Evolutionary conservation across 2,797 vertebrate species (phyloP).

Genomic region (Alcedo quadribrachys): DNA sequence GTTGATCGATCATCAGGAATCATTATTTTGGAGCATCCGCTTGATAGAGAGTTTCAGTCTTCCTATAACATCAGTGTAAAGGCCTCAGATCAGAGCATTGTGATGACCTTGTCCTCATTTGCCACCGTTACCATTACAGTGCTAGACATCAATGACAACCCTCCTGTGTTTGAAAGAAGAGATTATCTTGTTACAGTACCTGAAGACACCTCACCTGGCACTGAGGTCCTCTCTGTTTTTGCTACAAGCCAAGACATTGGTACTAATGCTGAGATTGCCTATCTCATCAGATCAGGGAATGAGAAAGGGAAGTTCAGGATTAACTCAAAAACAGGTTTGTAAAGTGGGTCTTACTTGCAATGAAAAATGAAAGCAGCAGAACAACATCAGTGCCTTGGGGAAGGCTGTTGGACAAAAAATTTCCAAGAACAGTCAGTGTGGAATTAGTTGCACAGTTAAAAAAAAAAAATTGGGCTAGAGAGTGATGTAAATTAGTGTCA

Average conservation of each 20-base stretch:
- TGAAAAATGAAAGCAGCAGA: neutral
- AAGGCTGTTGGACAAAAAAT: neutral
- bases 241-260: slow-evolving; percentile 97
- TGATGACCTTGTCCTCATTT: slow-evolving; percentile 83
- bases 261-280: slow-evolving; percentile 95
- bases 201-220: slow-evolving; percentile 88
- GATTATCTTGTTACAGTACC: slow-evolving; percentile 91
- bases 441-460: slow-evolving; percentile 22
- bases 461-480: neutral
- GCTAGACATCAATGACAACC: slow-evolving; percentile 96
- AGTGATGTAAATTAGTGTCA: neutral
- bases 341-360: neutral
- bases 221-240: slow-evolving; percentile 88
- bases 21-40: slow-evolving; percentile 86
- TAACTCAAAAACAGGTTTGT: slow-evolving; percentile 88
- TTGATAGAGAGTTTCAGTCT: slow-evolving; percentile 91
- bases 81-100: slow-evolving; percentile 88
- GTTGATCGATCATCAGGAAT: slow-evolving; percentile 91
- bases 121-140: slow-evolving; percentile 91
- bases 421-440: neutral
- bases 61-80: slow-evolving; percentile 88
- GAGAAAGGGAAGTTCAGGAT: slow-evolving; percentile 93
- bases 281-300: slow-evolving; percentile 93
- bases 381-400: neutral
- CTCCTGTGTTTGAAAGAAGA: slow-evolving; percentile 93